Evolutionary conservation across 2,888 invertebrate genomes (phyloP).

Genomic region (Cataglyphis livida): DNA sequence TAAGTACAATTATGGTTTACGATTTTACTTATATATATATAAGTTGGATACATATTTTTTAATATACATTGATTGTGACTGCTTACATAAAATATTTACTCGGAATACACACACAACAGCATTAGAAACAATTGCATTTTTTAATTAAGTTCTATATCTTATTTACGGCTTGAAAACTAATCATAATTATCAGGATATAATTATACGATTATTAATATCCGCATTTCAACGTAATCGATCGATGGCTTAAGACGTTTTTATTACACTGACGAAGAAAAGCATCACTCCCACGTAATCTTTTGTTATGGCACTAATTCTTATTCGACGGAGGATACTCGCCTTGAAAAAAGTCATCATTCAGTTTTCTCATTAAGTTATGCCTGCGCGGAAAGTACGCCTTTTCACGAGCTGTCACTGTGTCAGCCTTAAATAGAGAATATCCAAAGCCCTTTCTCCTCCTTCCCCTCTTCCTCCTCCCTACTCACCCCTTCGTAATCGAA

Average conservation of each 20-base stretch:
- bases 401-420: slow-evolving; percentile 53
- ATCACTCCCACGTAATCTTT: slow-evolving; percentile 52
- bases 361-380: slow-evolving; percentile 64
- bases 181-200: background rate
- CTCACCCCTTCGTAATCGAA: background rate
- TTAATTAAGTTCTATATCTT: background rate
- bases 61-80: background rate
- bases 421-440: slow-evolving; percentile 55
- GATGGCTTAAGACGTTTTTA: slow-evolving; percentile 26
- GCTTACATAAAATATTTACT: background rate
- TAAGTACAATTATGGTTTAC: background rate
- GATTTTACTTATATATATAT: background rate
- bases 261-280: slow-evolving; percentile 33
- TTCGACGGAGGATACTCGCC: slow-evolving; percentile 38
- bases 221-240: slow-evolving; percentile 26
- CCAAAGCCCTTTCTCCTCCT: background rate
- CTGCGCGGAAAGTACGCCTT: slow-evolving; percentile 45
- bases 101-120: background rate
- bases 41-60: too few species aligned
- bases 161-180: background rate
- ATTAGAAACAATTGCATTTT: background rate
- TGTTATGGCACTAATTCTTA: slow-evolving; percentile 52
- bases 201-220: slow-evolving; percentile 22
- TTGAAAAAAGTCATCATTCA: slow-evolving; percentile 51
- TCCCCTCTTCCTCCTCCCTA: background rate